Base-by-base conservation (phyloP, 2,113 vertebrate species). In the Oenanthe oenanthe region DNA sequence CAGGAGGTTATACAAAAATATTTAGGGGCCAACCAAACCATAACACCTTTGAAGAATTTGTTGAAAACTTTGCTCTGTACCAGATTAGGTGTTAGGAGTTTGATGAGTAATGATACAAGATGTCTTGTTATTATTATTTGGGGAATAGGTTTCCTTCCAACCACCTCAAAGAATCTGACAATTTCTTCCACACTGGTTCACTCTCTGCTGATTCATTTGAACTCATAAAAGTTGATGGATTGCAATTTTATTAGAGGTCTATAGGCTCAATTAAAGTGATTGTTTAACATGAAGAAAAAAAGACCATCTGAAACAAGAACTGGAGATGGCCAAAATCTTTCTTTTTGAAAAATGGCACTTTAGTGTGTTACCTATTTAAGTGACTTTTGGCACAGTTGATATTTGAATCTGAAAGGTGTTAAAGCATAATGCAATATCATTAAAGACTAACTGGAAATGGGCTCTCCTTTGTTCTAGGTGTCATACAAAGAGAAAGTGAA, bases 61-160 rank as follows among this genome's bases (percentile, higher is more conserved):
- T 58, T 85, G 67, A 91, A 94, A 95, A 63, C 45, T 81, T 85
- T 94, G 36, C 91, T 93, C 43, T 24, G 6, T 76, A 79, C 58
- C 48, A 92, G 73, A 84, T 93, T 81, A 88, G 60, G 66, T 62
- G 65, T 76, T 73, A 62, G 74, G 48, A 66, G 5, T 22, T 76
- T 88, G 56, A n/a, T 2, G 4, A 92, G 36, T 42, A 51, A 84
- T 6, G 4, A 60, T 68, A 50, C 26, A 38, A n/a, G 25, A 26
- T 85, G 26, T 75, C 19, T 76, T 76, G 10, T 56, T 67, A 24
- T 92, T 92, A 48, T 45, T 73, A 34, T 79, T 67, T 67, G 18
- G 45, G 62, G 32, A 73, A 91, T 48, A 70, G 3, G 32, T 66
- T 96, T 96, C 70, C 60, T 90, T 88, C 60, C 53, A 88, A 32